Base-by-base conservation (phyloP, 2,113 vertebrate genomes). In the Odontesthes bonariensis region DNA sequence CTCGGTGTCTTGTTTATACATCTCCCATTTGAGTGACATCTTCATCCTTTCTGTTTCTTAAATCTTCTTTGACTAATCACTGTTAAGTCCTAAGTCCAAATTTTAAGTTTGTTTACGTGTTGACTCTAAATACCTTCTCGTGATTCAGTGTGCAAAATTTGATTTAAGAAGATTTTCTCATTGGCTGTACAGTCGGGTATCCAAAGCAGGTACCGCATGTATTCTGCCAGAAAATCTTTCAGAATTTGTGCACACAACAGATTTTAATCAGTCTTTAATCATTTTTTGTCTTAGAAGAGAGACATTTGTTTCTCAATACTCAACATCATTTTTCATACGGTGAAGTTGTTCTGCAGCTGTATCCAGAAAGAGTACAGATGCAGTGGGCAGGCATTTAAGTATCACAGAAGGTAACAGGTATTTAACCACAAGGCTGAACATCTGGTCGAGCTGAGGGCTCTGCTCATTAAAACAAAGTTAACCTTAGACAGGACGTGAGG, bases 1-100 rank as follows among this genome's bases (percentile, higher is more conserved):
- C 79, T 82, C 69, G 57, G 47, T 71, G 71, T 73, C 55, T 72
- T 71, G 55, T 87, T 81, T 82, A 59, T 63, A 70, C 27, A 9
- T 51, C 64, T 86, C 35, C 44, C 60, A 22, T 78, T 61, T 87
- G 79, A 85, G 71, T 84, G 87, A 81, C 88, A 63, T 63, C 42
- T 83, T 87, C 86, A 88, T 86, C 87, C 77, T 65, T 51, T 44
- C 81, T 58, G 64, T 47, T 69, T 75, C 82, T 83, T 79, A 88
- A 88, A 91, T 90, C 87, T 87, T 77, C 81, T 82, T 89, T 84
- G 76, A 89, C 69, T 85, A 82, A 88, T 88, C 81, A 81, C 77
- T 33, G 53, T 73, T 53, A 66, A 65, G 88, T 73, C 68, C 61
- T 73, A 76, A 81, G 63, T 81, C 77, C 65, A 86, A 69, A 85